Percentiles rank a stretch among this genome's conserved stretches.
Evolutionary conservation across 2,113 vertebrate species (phyloP).

Genomic region (Gymnarchus niloticus): DNA sequence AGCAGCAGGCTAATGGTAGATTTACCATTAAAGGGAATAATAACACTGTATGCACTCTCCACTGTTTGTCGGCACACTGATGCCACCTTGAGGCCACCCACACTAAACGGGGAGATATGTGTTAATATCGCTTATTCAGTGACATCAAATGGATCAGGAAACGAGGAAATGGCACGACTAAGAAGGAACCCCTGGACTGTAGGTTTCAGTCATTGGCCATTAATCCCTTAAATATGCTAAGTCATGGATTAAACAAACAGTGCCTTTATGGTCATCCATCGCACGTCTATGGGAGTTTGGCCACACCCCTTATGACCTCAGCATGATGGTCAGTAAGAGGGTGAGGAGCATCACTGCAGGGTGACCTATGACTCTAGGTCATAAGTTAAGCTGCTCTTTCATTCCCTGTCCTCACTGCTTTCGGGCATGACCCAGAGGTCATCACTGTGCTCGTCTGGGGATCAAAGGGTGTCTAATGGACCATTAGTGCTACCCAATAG

Average conservation of each 20-base stretch:
- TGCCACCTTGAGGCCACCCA: background rate
- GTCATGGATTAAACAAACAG: background rate
- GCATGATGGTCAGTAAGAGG: constrained; percentile 48
- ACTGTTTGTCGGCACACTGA: background rate
- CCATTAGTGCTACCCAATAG: constrained; percentile 23
- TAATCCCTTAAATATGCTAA: background rate
- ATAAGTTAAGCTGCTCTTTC: constrained; percentile 85
- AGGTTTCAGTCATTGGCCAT: background rate
- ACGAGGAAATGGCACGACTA: background rate
- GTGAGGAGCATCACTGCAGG: constrained; percentile 60
- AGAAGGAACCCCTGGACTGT: background rate
- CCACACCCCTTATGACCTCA: background rate
- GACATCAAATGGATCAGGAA: background rate
- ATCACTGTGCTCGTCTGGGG: constrained; percentile 45
- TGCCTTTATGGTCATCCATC: background rate
- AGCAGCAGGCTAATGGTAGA: background rate
- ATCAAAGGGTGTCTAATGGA: constrained; percentile 36
- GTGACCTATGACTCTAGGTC: constrained; percentile 68
- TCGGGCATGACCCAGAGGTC: constrained; percentile 45
- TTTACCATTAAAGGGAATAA: background rate
- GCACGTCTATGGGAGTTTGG: background rate
- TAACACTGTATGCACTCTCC: background rate
- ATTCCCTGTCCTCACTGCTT: constrained; percentile 46
- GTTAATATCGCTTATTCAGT: background rate
- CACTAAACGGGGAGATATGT: background rate